These are phyloP conservation scores for Plutella xylostella DNA, from an alignment of 2,888 invertebrate genomes.

Conservation along the genomic window DNA sequence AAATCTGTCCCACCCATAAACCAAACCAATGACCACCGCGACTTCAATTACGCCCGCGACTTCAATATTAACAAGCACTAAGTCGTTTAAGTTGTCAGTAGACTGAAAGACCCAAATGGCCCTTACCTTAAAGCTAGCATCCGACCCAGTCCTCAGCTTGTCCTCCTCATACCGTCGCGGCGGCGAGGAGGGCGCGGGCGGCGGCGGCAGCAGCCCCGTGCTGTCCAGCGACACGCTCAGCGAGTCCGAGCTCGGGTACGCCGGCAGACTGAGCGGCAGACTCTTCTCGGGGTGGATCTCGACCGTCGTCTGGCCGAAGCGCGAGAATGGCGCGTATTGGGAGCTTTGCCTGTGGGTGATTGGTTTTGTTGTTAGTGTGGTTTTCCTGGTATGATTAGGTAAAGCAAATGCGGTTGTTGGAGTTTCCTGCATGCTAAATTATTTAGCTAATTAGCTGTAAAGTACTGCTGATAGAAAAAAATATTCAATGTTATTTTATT, in stretches of 20 bases:
- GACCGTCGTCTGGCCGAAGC: slow-evolving; percentile 71
- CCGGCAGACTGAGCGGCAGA: slow-evolving; percentile 71
- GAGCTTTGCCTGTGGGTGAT: slow-evolving; percentile 76
- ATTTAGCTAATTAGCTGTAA: too few species aligned
- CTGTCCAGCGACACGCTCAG: slow-evolving; percentile 73
- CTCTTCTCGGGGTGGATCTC: slow-evolving; percentile 71
- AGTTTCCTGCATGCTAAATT: too few species aligned
- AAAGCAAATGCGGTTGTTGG: too few species aligned
- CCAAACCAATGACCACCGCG: too few species aligned
- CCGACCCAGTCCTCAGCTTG: slow-evolving; percentile 77
- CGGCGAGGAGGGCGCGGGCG: slow-evolving; percentile 75
- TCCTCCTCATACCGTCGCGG: slow-evolving; percentile 61
- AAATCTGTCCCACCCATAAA: too few species aligned
- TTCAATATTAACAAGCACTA: too few species aligned
- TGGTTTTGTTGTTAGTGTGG: too few species aligned
- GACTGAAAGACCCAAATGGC: neutral
- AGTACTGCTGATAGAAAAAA: too few species aligned
- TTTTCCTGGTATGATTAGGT: too few species aligned
- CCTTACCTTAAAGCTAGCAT: slow-evolving; percentile 84
- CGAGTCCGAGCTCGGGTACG: slow-evolving; percentile 75
- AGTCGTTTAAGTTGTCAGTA: too few species aligned
- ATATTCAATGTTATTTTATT: too few species aligned
- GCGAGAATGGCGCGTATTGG: slow-evolving; percentile 59
- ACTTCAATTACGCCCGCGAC: too few species aligned
- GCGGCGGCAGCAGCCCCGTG: slow-evolving; percentile 74